A percentile compares a stretch with the other conserved stretches of the same genome.
Conservation (phyloP, 2,113 vertebrate species). For the Mesembrinibis cayennensis region DNA sequence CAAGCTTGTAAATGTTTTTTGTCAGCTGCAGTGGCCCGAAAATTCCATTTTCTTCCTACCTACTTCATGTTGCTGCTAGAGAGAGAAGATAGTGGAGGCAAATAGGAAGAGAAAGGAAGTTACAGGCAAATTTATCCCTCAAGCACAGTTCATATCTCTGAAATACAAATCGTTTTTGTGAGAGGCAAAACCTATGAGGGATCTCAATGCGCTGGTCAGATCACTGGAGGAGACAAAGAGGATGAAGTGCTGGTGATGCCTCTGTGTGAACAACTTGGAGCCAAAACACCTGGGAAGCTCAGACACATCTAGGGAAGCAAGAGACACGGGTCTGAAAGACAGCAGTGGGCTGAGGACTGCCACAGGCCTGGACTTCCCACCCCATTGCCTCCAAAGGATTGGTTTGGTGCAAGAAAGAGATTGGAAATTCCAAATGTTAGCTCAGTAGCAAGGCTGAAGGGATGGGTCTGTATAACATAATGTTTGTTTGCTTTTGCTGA, state of each 20-base stretch:
- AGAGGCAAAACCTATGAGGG: rapidly evolving
- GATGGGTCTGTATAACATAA: not conserved
- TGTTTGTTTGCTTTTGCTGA: not conserved
- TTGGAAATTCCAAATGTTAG: not conserved
- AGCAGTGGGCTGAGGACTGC: not conserved
- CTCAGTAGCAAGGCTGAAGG: not conserved
- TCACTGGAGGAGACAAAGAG: not conserved
- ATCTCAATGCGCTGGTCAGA: rapidly evolving
- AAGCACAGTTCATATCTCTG: not conserved
- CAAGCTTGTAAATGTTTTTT: not conserved
- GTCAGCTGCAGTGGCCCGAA: not conserved
- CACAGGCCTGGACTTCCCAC: not conserved
- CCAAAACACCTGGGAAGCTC: not conserved
- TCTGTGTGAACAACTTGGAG: not conserved
- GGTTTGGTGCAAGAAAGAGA: not conserved
- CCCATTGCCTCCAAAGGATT: not conserved
- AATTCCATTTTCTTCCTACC: not conserved
- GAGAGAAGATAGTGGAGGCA: not conserved
- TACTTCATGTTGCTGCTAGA: not conserved
- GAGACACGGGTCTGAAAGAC: not conserved
- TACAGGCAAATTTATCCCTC: not conserved
- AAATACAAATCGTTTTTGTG: not conserved
- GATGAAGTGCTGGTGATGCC: not conserved
- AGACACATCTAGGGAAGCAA: not conserved
- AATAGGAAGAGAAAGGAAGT: not conserved